Evolutionary conservation across 2,113 vertebrate species (phyloP), one percentile per base, ranked within the genome.

Genomic region (Trichomycterus rosablanca): DNA sequence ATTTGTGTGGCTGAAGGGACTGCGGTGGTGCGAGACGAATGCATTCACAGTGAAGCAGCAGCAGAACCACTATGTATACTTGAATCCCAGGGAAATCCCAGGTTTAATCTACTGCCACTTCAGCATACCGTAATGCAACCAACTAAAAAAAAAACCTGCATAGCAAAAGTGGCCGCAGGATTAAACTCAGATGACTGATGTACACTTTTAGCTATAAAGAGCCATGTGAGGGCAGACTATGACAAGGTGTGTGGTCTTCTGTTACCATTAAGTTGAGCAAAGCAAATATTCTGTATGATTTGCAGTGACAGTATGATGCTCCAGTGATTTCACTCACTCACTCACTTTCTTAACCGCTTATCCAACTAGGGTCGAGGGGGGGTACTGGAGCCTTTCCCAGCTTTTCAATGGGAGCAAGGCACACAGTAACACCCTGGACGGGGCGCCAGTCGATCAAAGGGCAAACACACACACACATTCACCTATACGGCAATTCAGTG

Each of bases 101-200:
- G 30, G 20, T 20, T 30, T 67, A 52, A 67, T 67, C 56, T 53
- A 67, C 14, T 35, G 39, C 56, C 18, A 24, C 56, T 53, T 59
- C 65, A 53, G 56, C 65, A 42, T 2, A 44, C 55, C 54, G 24
- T 24, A 19, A 44, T 52, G 49, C 5, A 28, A 10, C 11, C 39
- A 15, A 35, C 23, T 43, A 15, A 43, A 24, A 62, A 62, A 62
- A 62, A 3, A 7, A 37, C 57, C 32, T 12, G 43, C n/a, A 32
- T 24, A 30, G 53, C 24, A 26, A 49, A 42, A 28, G 60, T 16
- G 5, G 48, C 7, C 14, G 52, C 56, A 46, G 28, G 48, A 42
- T 60, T 54, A 42, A 10, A 30, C 57, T 22, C 14, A 19, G n/a
- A n/a, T n/a, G n/a, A n/a, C n/a, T n/a, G n/a, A n/a, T n/a, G 32